Evolutionary conservation across 1,140 invertebrate species (phyloP).

Genomic region (Diachasma alloeum): DNA sequence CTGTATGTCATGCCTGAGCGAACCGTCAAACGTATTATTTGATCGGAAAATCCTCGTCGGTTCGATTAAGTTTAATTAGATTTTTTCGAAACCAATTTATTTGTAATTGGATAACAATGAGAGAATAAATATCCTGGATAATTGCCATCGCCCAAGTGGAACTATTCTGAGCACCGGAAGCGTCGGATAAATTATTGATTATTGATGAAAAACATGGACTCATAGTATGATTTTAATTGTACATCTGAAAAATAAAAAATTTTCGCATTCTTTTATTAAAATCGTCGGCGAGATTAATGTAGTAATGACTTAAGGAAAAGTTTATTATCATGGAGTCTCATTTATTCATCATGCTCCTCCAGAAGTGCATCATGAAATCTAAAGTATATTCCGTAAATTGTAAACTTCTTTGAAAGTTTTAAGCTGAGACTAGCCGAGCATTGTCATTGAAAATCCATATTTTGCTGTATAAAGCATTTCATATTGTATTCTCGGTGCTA

Average conservation of each 20-base stretch:
- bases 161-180: not conserved
- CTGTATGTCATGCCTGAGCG: conserved; percentile 37
- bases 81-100: not conserved
- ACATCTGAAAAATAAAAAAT: not conserved
- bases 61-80: not conserved
- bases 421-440: too few relatives aligned
- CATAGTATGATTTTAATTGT: not conserved
- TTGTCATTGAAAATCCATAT: too few relatives aligned
- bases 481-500: not conserved
- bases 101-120: not conserved
- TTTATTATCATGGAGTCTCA: not conserved
- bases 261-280: not conserved
- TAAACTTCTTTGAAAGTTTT: too few relatives aligned
- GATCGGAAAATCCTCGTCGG: not conserved
- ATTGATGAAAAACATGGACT: not conserved
- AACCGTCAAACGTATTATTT: conserved; percentile 35
- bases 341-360: too few relatives aligned
- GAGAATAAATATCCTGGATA: not conserved
- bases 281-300: not conserved
- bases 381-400: too few relatives aligned
- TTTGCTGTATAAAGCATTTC: not conserved
- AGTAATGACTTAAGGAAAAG: not conserved
- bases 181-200: not conserved
- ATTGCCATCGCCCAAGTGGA: not conserved
- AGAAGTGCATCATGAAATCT: too few relatives aligned